Evolutionary conservation across 2,888 invertebrate species (phyloP).

Genomic region (Apodemia duryi): DNA sequence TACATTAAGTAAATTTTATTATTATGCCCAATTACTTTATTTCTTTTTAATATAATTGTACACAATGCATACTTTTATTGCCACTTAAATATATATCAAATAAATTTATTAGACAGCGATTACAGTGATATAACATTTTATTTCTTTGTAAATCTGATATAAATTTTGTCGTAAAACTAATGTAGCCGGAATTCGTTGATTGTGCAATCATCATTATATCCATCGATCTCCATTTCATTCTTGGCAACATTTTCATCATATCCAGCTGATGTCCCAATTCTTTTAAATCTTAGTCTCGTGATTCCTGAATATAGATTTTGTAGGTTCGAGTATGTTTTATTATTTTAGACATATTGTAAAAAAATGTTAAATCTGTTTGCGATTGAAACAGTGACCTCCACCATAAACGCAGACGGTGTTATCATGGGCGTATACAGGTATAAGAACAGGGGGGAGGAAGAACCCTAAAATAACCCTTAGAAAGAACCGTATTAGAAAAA

Average conservation of each 20-base stretch:
- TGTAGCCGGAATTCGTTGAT: neutral
- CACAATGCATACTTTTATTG: neutral
- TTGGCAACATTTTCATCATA: slow-evolving; percentile 9
- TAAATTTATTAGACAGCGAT: slow-evolving; percentile 1
- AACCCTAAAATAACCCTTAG: too few species aligned
- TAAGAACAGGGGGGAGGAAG: too few species aligned
- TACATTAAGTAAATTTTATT: too few species aligned
- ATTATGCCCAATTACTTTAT: neutral
- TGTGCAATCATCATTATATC: slow-evolving; percentile 11
- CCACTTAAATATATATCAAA: slow-evolving; percentile 7
- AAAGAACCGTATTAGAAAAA: too few species aligned
- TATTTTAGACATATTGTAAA: too few species aligned
- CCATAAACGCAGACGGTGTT: too few species aligned
- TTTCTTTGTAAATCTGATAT: slow-evolving; percentile 8
- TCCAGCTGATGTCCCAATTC: neutral
- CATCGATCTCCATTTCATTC: slow-evolving; percentile 7
- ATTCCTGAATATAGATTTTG: too few species aligned
- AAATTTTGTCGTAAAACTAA: slow-evolving; percentile 11
- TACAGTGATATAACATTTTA: slow-evolving; percentile 1
- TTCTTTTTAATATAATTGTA: neutral
- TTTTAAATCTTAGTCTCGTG: neutral
- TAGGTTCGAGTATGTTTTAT: too few species aligned
- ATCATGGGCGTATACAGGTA: too few species aligned
- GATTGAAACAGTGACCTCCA: too few species aligned
- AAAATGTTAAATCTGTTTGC: too few species aligned